A percentile compares a stretch with the other conserved stretches of the same genome.
Conservation (phyloP, 2,113 vertebrate genomes). For the Aplodontia rufa region DNA sequence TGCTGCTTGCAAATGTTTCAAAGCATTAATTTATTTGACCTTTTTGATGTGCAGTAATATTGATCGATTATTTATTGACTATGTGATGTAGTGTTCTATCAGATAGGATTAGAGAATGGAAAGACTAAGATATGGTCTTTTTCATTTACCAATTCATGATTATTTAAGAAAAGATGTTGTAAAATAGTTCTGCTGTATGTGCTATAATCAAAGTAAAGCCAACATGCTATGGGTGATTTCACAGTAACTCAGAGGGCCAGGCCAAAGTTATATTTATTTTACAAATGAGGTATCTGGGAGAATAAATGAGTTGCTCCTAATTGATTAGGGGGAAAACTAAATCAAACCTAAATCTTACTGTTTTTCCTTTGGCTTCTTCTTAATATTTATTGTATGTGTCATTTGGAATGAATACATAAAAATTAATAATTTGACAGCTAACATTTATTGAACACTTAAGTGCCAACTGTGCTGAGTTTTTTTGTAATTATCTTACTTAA, state of each 20-base stretch:
- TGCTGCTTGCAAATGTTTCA: neutral
- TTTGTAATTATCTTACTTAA: conserved; percentile 13
- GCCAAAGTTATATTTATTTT: neutral
- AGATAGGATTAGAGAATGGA: neutral
- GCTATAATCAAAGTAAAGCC: neutral
- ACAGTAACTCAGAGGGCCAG: neutral
- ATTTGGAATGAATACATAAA: conserved; percentile 50
- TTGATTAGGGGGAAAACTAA: neutral
- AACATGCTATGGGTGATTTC: neutral
- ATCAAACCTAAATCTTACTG: neutral
- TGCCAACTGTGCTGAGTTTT: conserved; percentile 11
- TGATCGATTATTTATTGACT: conserved; percentile 24
- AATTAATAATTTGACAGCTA: neutral
- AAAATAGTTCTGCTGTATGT: neutral
- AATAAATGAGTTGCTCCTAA: neutral
- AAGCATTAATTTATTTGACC: conserved; percentile 33
- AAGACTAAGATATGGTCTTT: neutral
- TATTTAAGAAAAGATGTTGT: conserved; percentile 9
- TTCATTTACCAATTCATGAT: neutral
- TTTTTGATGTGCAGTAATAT: neutral
- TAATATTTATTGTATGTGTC: neutral
- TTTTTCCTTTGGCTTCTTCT: neutral
- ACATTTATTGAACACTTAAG: neutral
- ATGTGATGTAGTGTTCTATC: neutral
- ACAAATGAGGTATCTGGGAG: neutral